Evolutionary conservation across 2,113 vertebrate genomes (phyloP), one percentile per base, ranked within the genome.

Genomic region (Recurvirostra avosetta): DNA sequence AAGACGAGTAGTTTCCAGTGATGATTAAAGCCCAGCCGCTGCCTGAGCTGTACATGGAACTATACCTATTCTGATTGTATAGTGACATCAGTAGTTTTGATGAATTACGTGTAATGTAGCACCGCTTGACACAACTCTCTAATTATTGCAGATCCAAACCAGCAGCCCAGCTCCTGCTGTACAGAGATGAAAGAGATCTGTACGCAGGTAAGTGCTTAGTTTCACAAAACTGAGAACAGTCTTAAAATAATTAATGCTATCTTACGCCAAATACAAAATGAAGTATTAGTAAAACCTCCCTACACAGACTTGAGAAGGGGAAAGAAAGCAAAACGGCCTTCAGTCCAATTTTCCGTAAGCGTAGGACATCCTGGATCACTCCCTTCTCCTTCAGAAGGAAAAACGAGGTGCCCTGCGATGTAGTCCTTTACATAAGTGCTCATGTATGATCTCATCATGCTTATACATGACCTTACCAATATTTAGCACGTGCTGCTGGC

Each of bases 291-390:
- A 38, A 77, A 68, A 50, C 18, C 36, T 59, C 38, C 70, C 38
- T 29, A 25, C 12, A 26, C 14, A 92, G 43, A 26, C 16, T 65
- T 41, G 34, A n/a, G 18, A 53, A 29, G n/a, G 40, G 13, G 30
- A 38, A 88, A 36, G 1, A 26, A 71, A 21, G 30, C 27, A 21
- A 68, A 86, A 30, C 8, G 27, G 27, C 25, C 18, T 53, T 77
- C 17, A 16, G 7, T 40, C 11, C 5, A 3, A 32, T 38, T 23
- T 73, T 38, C n/a, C 2, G 0, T 17, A 47, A 12, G 17, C 3
- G 7, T 4, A 15, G 52, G 21, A 38, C 63, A 72, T 14, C 34
- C 30, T 8, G 20, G 30, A 34, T 52, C 12, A 9, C 36, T 53
- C 27, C n/a, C 71, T n/a, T 73, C 32, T 41, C 25, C 41, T 85